Conservation (phyloP, 2,113 vertebrate genomes). For the Cryptotis parvus region DNA sequence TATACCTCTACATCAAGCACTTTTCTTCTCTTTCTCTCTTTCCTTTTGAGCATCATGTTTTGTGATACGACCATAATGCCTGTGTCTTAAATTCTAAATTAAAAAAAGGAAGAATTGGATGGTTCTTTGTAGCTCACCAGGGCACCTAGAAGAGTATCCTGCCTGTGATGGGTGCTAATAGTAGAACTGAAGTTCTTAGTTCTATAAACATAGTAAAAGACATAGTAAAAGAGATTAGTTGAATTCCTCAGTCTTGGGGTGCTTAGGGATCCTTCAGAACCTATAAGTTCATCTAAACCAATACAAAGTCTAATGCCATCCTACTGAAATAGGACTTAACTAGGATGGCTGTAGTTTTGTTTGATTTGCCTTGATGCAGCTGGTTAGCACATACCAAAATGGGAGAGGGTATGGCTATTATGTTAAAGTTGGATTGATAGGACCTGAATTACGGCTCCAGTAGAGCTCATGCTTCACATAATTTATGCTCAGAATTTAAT, state of each 20-base stretch:
- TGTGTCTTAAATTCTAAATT: not conserved
- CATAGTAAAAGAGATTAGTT: constrained; percentile 6
- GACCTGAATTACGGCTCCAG: too few species aligned
- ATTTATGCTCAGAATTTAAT: too few species aligned
- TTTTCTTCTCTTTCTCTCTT: too few species aligned
- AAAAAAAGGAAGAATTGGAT: not conserved
- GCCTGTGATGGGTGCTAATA: not conserved
- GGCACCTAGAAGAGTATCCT: not conserved
- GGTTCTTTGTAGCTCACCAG: constrained; percentile 28
- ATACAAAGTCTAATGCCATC: not conserved
- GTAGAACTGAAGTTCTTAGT: not conserved
- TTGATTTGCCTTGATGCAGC: constrained; percentile 21
- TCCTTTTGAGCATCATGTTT: too few species aligned
- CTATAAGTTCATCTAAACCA: not conserved
- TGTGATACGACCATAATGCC: too few species aligned
- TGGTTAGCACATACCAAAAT: constrained; percentile 14
- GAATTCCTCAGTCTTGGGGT: constrained; percentile 21
- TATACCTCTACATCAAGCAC: too few species aligned
- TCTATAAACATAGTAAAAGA: too few species aligned
- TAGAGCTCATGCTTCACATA: too few species aligned
- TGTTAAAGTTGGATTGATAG: not conserved
- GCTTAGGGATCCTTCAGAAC: not conserved
- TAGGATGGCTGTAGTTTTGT: not conserved
- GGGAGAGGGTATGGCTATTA: not conserved
- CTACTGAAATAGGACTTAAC: not conserved